Evolutionary conservation across 2,888 invertebrate genomes (phyloP), one percentile per base, ranked within the genome.

Genomic region (Euclidia mi): DNA sequence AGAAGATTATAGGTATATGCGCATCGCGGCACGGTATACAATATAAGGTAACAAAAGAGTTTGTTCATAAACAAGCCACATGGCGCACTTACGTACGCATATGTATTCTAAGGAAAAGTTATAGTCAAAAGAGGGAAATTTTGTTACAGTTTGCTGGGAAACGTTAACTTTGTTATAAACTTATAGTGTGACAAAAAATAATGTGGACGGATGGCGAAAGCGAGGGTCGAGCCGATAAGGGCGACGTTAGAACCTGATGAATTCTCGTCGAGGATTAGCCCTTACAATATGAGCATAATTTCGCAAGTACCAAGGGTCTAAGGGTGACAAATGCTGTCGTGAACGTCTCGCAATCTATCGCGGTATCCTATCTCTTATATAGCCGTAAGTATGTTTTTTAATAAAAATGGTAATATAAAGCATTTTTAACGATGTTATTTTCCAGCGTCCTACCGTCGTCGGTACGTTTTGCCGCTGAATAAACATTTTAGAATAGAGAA

Each of bases 221-320:
- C 76, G 74, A 85, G 87, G 87, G 85, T 76, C 81, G 73, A 56
- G 55, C 71, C 85, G 90, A 90, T 91, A 91, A 88, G 84, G 85
- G 82, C 78, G 56, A 73, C 82, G 83, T 84, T 87, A 83, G 85
- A 84, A 89, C 81, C 87, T 90, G 91, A 92, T 90, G 91, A 92
- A 92, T 92, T 87, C 85, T 76, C 81, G 78, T 72, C 71, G 85
- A 84, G 92, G 92, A 92, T 93, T 92, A 93, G 91, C 89, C 92
- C 87, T 87, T 92, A 92, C 92, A 90, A 91, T 92, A 92, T 91
- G 91, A 93, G 92, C 85, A 90, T 90, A 88, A 90, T 92, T 92
- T 89, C 90, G 87, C 90, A 87, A 84, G 83, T 80, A 85, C 83
- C 84, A 85, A 82, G 89, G 86, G 89, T 85, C 81, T 82, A 78